Base-by-base conservation (phyloP, 2,113 vertebrate genomes). In the Copsychus sechellarum region DNA sequence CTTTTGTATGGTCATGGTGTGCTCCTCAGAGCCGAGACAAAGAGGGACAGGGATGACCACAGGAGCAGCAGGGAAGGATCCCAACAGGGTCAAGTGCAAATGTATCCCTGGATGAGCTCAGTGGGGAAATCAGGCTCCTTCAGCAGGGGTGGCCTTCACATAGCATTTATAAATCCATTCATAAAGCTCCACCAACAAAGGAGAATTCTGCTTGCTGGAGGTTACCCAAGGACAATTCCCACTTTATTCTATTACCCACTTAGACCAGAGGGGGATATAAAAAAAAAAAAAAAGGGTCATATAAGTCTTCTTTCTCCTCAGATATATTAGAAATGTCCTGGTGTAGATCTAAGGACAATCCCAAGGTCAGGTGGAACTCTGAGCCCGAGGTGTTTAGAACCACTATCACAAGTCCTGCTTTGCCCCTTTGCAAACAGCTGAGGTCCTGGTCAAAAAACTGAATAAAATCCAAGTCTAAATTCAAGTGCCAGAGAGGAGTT, bases 401-500 rank as follows among this genome's bases (percentile, higher is more conserved):
- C 4, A 2, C 53, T 67, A 17, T n/a, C 48, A 31, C 20, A 79
- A 77, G 71, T 5, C 40, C 45, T 72, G 14, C 45, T 92, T 84
- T 70, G 19, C 34, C 50, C 54, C 74, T 66, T 61, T 80, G 47
- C 2, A 2, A 92, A 36, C 36, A 76, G 62, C 36, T 73, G 81
- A 93, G 28, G 23, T 51, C 29, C 83, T 62, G 60, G 47, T 34
- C 81, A 79, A 67, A 91, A 74, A 76, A 23, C 24, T 31, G 60
- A 80, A 71, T 34, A 83, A 92, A 92, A 92, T 70, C 71, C 66
- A 93, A 87, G 57, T 40, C 45, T 88, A 79, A 94, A 72, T 72
- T 58, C 29, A 69, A 86, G 64, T 23, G 26, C 38, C 67, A 83
- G 42, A 92, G 67, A 51, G 57, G 48, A 82, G 51, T 88, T 84